Conservation (phyloP, 2,888 invertebrate species). For the Campoplex nolae region DNA sequence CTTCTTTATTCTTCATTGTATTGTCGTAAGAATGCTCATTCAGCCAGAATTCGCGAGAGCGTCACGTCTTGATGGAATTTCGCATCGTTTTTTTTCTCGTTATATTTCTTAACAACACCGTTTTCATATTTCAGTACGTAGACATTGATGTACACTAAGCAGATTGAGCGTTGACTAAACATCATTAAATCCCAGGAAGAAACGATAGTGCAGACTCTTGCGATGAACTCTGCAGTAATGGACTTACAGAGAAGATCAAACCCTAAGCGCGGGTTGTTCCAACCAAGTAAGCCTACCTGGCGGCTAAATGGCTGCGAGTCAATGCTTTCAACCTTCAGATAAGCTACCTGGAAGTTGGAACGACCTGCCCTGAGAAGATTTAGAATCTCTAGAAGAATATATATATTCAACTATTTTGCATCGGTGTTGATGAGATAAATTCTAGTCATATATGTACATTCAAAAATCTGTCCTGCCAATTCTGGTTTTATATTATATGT, state of each 20-base stretch:
- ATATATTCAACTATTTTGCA: neutral
- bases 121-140: neutral
- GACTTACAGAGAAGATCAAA: neutral
- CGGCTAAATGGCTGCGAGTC: too few species aligned
- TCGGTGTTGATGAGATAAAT: neutral
- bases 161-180: neutral
- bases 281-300: too few species aligned
- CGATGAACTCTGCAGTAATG: neutral
- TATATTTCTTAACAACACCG: neutral
- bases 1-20: constrained; percentile 33
- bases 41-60: constrained; percentile 46
- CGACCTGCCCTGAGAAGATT: neutral
- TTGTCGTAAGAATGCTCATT: constrained; percentile 40
- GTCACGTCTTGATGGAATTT: constrained; percentile 36
- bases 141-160: neutral
- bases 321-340: too few species aligned
- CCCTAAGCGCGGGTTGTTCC: neutral
- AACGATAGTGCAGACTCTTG: neutral
- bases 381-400: neutral
- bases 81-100: constrained; percentile 10
- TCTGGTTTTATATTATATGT: too few species aligned
- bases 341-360: too few species aligned
- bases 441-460: neutral
- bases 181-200: neutral
- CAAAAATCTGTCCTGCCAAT: too few species aligned